phyloP scores from a whole-genome alignment of 2,888 invertebrate genomes.

The Ctena decussata region DNA sequence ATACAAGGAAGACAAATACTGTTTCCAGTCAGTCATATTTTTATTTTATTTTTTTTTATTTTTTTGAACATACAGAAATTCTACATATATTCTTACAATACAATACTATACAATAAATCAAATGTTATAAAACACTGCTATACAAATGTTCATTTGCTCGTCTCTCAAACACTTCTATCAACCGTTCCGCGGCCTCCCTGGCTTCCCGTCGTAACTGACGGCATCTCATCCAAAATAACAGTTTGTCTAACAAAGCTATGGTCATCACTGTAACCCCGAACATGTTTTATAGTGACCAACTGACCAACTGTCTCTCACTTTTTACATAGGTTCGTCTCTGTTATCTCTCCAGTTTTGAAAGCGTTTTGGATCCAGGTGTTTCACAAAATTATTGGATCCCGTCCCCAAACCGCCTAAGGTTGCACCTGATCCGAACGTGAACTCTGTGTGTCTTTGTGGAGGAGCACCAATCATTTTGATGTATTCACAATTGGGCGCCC shows the following conservation, averaged over 20 bases:
- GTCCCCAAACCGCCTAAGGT: conserved; percentile 3
- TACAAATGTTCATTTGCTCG: not conserved
- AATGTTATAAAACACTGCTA: not conserved
- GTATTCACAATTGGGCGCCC: conserved; percentile 21
- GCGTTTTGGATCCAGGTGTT: not conserved
- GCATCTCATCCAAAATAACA: not conserved
- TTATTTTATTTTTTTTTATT: not conserved
- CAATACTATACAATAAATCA: not conserved
- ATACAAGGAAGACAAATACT: conserved; percentile 41
- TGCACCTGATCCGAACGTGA: not conserved
- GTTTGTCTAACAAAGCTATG: too few relatives aligned
- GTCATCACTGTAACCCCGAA: too few relatives aligned
- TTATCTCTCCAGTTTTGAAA: not conserved
- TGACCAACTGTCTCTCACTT: too few relatives aligned
- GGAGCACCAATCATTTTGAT: conserved; percentile 16
- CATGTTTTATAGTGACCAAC: too few relatives aligned
- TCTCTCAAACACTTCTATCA: not conserved
- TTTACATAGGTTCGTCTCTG: too few relatives aligned
- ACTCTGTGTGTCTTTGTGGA: not conserved
- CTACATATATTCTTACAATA: not conserved
- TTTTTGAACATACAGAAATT: not conserved
- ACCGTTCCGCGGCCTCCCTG: not conserved
- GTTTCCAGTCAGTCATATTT: conserved; percentile 39
- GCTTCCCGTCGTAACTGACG: not conserved
- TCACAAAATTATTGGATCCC: not conserved